Base-by-base conservation (phyloP, 2,888 invertebrate genomes). In the Horisme vitalbata region DNA sequence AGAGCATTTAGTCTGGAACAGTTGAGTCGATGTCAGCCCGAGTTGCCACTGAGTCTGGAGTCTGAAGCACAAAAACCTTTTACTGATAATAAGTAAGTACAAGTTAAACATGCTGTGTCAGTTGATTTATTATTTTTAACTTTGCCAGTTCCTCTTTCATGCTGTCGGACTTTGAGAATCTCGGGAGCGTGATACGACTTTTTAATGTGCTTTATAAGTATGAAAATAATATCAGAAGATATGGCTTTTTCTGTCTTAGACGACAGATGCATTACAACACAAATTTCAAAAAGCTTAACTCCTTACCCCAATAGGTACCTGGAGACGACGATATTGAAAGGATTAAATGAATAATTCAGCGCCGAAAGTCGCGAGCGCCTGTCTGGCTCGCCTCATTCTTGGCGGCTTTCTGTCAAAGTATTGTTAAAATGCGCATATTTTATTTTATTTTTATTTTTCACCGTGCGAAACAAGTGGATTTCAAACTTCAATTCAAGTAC, bases 341-440 rank as follows among this genome's bases (percentile, higher is more conserved):
- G 80, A 81, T 81, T 81, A 80, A 81, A 80, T 81, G 80, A 81
- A 81, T 81, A 67, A 81, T 81, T 79, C 79, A 81, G 76, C 57
- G 72, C 58, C 60, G 66, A 78, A 79, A 79, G 79, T 79, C 76
- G 68, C 63, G 68, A 74, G 72, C 68, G 69, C 55, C 68, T 68
- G 65, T 67, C 69, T 61, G 68, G 67, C 65, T 72, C 61, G 66
- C 68, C 70, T 69, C 68, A 68, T 72, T 74, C 70, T 62, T 61
- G 65, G 64, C 63, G 66, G 68, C 60, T 71, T 71, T 68, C 65
- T 66, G 72, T 72, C 75, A 76, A 68, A 76, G 74, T 71, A 68
- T 68, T 63, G 68, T 78, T 77, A 75, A 73, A 74, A 79, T 79
- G 77, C 76, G 75, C 79, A 79, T 79, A 76, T 69, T 73, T 76